A percentile compares a stretch with the other conserved stretches of the same genome.
Evolutionary conservation across 1,140 invertebrate genomes (phyloP).

Genomic region (Xylocopa sonorina): DNA sequence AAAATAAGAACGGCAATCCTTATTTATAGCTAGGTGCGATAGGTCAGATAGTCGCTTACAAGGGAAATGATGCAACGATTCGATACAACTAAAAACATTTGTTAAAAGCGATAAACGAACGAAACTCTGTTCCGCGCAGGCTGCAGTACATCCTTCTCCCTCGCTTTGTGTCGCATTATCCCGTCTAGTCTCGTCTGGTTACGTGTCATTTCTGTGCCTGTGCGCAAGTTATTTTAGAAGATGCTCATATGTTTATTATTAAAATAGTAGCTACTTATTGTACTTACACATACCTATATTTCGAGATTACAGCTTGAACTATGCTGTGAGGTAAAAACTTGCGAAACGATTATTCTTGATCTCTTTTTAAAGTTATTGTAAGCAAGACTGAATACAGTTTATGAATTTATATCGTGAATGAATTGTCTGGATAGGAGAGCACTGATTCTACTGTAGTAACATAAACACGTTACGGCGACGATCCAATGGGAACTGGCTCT

Average conservation of each 20-base stretch:
- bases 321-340: background rate
- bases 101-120: background rate
- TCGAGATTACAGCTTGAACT: background rate
- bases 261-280: slow-evolving; percentile 18
- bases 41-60: slow-evolving; percentile 62
- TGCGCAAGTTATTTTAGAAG: slow-evolving; percentile 13
- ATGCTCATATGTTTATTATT: slow-evolving; percentile 20
- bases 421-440: background rate
- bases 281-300: background rate
- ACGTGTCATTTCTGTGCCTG: background rate
- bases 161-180: background rate
- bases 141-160: background rate
- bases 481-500: too few relatives aligned
- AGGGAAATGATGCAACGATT: slow-evolving; percentile 38
- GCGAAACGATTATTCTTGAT: background rate
- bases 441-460: too few relatives aligned
- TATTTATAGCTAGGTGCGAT: slow-evolving; percentile 71
- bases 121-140: background rate
- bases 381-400: background rate
- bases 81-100: background rate
- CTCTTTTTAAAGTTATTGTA: background rate
- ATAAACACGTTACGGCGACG: too few relatives aligned
- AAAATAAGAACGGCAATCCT: slow-evolving; percentile 71
- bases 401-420: background rate
- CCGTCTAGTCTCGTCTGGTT: background rate